Conservation (phyloP, 2,797 vertebrate species). For the Rhodeus uyekii region DNA sequence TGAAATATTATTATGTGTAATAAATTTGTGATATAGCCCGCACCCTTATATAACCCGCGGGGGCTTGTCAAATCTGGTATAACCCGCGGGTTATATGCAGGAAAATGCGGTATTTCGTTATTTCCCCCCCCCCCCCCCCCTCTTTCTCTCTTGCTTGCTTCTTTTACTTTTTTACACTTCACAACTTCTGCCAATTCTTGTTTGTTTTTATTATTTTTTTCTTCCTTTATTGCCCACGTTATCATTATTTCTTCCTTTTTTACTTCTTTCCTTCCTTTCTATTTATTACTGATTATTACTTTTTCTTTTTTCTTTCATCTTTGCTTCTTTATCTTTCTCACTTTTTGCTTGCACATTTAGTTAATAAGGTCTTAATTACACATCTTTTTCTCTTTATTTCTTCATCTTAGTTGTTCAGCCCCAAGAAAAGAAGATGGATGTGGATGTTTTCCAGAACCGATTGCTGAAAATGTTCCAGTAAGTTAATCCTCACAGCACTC, state of each 20-base stretch:
- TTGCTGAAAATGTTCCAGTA: constrained; percentile 95
- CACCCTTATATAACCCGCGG: too few relatives aligned
- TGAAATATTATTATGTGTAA: too few relatives aligned
- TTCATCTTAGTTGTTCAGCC: constrained; percentile 72
- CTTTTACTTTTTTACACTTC: background rate
- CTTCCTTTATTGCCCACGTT: background rate
- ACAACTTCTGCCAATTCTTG: background rate
- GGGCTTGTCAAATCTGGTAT: too few relatives aligned
- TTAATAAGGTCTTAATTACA: background rate
- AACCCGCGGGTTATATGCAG: too few relatives aligned
- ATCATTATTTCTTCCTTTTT: background rate
- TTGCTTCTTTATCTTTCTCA: background rate
- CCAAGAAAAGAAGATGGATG: constrained; percentile 78
- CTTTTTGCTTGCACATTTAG: background rate
- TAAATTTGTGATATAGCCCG: too few relatives aligned
- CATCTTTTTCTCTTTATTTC: background rate
- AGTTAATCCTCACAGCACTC: constrained; percentile 66
- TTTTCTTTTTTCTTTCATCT: background rate
- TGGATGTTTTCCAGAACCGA: constrained; percentile 83
- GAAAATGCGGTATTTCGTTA: too few relatives aligned
- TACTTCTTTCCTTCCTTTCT: background rate
- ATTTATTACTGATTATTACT: background rate
- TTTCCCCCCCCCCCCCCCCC: too few relatives aligned
- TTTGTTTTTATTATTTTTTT: background rate
- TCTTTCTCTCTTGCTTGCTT: background rate